These are phyloP conservation scores for Erebia aethiops DNA, from an alignment of 2,888 invertebrate genomes.

Conservation along the genomic window DNA sequence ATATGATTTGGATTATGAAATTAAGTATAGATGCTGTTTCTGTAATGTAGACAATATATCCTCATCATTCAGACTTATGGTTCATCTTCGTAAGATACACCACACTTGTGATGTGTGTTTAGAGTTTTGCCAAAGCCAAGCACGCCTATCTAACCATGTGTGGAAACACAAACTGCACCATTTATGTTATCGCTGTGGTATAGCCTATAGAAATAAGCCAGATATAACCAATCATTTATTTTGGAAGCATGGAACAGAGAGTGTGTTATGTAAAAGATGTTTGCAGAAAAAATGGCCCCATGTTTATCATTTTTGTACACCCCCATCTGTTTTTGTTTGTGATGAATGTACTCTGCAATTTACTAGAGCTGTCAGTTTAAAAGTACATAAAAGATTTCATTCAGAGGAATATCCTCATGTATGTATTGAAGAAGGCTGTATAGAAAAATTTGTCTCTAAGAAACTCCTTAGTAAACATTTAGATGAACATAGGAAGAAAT, in stretches of 20 bases:
- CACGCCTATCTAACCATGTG: slow-evolving; percentile 91
- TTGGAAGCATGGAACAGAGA: slow-evolving; percentile 96
- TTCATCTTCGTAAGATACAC: slow-evolving; percentile 92
- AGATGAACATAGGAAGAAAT: slow-evolving; percentile 80
- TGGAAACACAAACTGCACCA: slow-evolving; percentile 96
- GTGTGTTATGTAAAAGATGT: slow-evolving; percentile 92
- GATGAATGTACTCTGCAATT: slow-evolving; percentile 91
- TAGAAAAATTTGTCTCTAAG: slow-evolving; percentile 91
- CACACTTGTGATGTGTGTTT: slow-evolving; percentile 94
- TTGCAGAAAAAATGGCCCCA: slow-evolving; percentile 96
- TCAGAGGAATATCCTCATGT: slow-evolving; percentile 87
- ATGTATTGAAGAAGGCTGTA: slow-evolving; percentile 88
- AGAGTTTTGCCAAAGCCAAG: slow-evolving; percentile 90
- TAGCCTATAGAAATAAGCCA: slow-evolving; percentile 93
- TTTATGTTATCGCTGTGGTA: slow-evolving; percentile 93
- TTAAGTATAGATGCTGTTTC: slow-evolving; percentile 91
- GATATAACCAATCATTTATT: slow-evolving; percentile 95
- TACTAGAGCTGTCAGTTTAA: slow-evolving; percentile 89
- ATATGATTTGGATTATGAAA: slow-evolving; percentile 85
- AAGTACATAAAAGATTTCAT: slow-evolving; percentile 93
- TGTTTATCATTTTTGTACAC: slow-evolving; percentile 94
- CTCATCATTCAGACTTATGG: slow-evolving; percentile 94
- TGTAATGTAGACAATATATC: slow-evolving; percentile 90
- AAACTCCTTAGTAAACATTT: slow-evolving; percentile 89
- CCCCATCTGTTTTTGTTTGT: slow-evolving; percentile 89